Evolutionary conservation across 2,797 vertebrate genomes (phyloP), one percentile per base, ranked within the genome.

Genomic region (Hyperoplus lanceolatus): DNA sequence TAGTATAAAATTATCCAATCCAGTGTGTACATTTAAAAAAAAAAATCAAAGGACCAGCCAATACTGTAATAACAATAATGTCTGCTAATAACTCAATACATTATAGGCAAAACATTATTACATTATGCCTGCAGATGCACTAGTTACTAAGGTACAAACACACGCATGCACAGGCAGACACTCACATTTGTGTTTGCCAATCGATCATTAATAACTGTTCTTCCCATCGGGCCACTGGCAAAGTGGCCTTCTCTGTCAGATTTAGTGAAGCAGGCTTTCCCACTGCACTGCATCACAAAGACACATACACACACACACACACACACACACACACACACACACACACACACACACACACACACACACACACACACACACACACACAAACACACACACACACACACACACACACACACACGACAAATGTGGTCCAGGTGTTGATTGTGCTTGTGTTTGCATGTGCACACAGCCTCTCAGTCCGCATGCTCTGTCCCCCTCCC

Each of bases 131-230:
- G 36, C 61, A 76, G 45, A 46, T 55, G 13, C 55, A 36, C 29
- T 70, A 13, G 61, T 73, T 79, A 67, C 68, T 66, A 57, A 73
- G 18, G 49, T 48, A 61, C 66, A 74, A 64, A 69, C 62, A 66
- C 65, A 58, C 41, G 56, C 39, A 65, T 16, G 45, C 75, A 58
- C 29, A 38, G 2, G 5, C 62, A 57, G 29, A 73, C 58, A 54
- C 56, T 51, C 41, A 49, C 66, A 81, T 75, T 64, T 79, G 78
- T 79, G 81, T 85, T 79, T 83, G 63, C 69, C 81, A 82, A 46
- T 64, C 87, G 78, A 83, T 84, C 73, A 84, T 82, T 67, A 82
- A 79, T 77, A 86, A 83, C 84, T 82, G 79, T 80, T 90, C 73
- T 43, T 81, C 58, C 80, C 82, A 87, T 85, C 87, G 86, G 85